Conservation (phyloP, 2,888 invertebrate genomes). For the Norana najaformis region DNA sequence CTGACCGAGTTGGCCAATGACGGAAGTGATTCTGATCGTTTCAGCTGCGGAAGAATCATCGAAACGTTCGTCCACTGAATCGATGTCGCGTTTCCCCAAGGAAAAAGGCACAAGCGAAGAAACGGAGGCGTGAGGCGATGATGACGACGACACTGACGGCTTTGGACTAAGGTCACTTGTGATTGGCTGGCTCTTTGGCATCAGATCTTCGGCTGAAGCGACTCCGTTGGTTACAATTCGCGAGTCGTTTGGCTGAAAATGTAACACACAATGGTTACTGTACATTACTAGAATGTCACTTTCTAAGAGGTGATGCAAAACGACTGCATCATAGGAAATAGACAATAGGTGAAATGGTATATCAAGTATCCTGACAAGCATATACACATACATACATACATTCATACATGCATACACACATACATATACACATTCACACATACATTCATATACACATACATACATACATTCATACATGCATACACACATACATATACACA, state of each 20-base stretch:
- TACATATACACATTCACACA: no score
- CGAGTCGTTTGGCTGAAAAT: neutral
- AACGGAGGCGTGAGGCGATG: neutral
- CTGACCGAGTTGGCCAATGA: constrained; percentile 67
- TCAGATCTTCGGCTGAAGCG: neutral
- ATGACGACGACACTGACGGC: constrained; percentile 5
- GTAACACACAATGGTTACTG: neutral
- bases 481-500: no score
- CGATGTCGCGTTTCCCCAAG: neutral
- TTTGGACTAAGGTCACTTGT: constrained; percentile 15
- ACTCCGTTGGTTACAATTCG: neutral
- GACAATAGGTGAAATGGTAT: no score
- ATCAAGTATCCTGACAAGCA: no score
- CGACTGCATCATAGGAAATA: no score
- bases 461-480: no score
- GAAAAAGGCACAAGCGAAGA: constrained; percentile 40
- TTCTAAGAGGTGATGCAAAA: no score
- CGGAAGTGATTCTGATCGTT: constrained; percentile 67
- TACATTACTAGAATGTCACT: no score
- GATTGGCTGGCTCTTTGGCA: neutral
- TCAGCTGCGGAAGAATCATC: constrained; percentile 59
- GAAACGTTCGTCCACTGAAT: neutral
- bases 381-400: no score
- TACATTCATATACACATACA: no score
- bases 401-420: no score